Base-by-base conservation (phyloP, 2,113 vertebrate species). In the Brachyhypopomus gauderio region DNA sequence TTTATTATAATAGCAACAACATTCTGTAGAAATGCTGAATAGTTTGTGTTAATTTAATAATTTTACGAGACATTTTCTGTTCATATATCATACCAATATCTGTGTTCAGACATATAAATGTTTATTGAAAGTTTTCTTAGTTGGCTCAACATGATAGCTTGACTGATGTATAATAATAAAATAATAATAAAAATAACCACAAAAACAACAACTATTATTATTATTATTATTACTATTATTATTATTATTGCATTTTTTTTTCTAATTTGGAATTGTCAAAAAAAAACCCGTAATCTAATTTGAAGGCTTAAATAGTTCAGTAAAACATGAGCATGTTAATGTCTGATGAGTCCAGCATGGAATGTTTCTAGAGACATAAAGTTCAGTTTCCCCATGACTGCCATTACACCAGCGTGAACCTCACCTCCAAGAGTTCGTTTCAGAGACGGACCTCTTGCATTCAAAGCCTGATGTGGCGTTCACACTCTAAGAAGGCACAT, bases 351-450 rank as follows among this genome's bases (percentile, higher is more conserved):
- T 19, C 12, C 64, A 75, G 59, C 72, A 81, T 70, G 36, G 63
- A 76, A 81, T 58, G 64, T 34, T 76, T 76, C 48, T 70, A 9
- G 25, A 76, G 58, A 62, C 59, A 73, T 77, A 78, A 78, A 83
- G 70, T 78, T 69, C 52, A 41, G 64, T 78, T 73, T 48, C 86
- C 72, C 79, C 84, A 36, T 76, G 82, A 80, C 1, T 60, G 78
- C 82, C 80, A 87, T 86, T 90, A 86, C 90, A 90, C 88, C 88
- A 91, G 85, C 84, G 81, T 88, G 85, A 89, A 80, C 34, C 76
- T 89, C 86, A 86, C 85, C 85, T 89, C 81, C 87, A 85, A 84
- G 83, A 79, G 2, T 41, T 80, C 41, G 72, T 73, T 59, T 83
- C 56, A 48, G 63, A 55, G 20, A 59, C n/a, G 52, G 22, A 22